phyloP scores from a whole-genome alignment of 2,797 vertebrate genomes.

The Phoebastria nigripes region DNA sequence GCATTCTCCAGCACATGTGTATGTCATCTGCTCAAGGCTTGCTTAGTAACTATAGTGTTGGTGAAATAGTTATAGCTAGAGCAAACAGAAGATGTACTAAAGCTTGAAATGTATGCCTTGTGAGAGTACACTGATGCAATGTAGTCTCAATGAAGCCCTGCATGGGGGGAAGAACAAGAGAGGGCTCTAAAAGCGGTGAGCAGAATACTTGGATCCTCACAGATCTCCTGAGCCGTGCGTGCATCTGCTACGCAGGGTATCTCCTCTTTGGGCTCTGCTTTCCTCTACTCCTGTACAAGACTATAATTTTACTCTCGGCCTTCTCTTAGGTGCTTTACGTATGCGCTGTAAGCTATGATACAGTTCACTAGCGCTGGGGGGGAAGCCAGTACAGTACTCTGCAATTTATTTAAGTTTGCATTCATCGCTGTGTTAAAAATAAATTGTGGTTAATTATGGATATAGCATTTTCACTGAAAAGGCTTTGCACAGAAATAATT shows the following conservation, averaged over 20 bases:
- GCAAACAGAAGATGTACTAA: neutral
- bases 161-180: neutral
- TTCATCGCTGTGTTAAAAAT: slow-evolving; percentile 4
- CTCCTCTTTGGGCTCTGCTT: neutral
- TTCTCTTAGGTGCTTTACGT: neutral
- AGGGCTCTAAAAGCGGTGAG: neutral
- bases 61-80: neutral
- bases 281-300: neutral
- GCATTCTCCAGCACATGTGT: neutral
- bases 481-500: neutral
- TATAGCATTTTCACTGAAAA: slow-evolving; percentile 23
- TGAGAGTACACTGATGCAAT: neutral
- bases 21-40: neutral
- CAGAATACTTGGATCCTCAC: neutral
- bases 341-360: rapidly evolving
- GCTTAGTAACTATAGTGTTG: neutral
- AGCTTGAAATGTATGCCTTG: neutral
- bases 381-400: neutral
- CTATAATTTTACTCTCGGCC: neutral
- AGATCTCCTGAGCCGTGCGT: rapidly evolving
- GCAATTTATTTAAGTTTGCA: neutral
- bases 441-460: neutral
- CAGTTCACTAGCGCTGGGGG: neutral
- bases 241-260: rapidly evolving
- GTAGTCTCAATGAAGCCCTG: neutral